Percentiles rank a stretch among this genome's conserved stretches.
Conservation (phyloP, 2,113 vertebrate species). For the Ageneiosus marmoratus region DNA sequence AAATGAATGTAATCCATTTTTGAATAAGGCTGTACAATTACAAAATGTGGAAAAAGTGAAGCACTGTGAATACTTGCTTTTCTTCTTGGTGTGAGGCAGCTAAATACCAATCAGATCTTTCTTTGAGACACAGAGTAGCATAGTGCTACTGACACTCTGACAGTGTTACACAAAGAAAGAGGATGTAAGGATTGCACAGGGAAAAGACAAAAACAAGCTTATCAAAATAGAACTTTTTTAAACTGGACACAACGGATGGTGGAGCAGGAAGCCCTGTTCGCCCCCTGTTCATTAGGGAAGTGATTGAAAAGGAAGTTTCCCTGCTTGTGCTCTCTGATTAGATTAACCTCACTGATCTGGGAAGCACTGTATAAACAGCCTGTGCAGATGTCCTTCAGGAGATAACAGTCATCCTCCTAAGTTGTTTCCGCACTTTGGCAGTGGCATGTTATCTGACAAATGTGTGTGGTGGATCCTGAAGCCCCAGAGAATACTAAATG, state of each 20-base stretch:
- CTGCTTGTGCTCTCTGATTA: constrained; percentile 75
- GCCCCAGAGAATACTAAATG: constrained; percentile 57
- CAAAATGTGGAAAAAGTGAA: no score
- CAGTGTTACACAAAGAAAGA: constrained; percentile 62
- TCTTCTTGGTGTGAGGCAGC: background rate
- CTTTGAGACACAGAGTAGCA: constrained; percentile 25
- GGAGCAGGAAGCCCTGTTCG: constrained; percentile 74
- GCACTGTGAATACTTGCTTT: no score
- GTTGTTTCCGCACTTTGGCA: constrained; percentile 63
- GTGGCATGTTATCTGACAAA: constrained; percentile 63
- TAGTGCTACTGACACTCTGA: constrained; percentile 37
- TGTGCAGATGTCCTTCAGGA: constrained; percentile 75
- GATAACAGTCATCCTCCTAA: constrained; percentile 69
- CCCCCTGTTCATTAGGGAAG: constrained; percentile 70
- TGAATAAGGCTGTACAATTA: no score
- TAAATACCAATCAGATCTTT: constrained; percentile 27
- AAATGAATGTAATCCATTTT: no score
- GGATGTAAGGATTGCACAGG: constrained; percentile 64
- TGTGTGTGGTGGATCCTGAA: constrained; percentile 63
- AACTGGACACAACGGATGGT: constrained; percentile 68
- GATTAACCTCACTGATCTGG: constrained; percentile 71
- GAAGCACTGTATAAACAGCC: constrained; percentile 65
- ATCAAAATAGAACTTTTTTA: constrained; percentile 74
- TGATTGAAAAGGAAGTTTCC: constrained; percentile 76
- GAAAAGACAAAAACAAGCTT: constrained; percentile 71